Evolutionary conservation across 2,888 invertebrate species (phyloP), one percentile per base, ranked within the genome.

Genomic region (Chelonus formosanus): DNA sequence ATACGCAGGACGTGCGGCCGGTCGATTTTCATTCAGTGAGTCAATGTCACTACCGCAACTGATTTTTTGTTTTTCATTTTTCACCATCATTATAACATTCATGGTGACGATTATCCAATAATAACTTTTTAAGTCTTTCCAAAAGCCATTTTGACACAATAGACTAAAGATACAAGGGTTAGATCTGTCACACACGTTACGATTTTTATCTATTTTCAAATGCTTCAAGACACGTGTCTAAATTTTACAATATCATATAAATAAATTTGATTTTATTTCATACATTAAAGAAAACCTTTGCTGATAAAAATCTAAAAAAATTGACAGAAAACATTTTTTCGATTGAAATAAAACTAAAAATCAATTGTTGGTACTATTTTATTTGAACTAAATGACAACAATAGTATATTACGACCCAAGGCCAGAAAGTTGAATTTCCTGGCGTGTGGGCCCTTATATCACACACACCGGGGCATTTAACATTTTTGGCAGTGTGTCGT

Each of bases 1-100:
- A 78, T 77, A 76, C 62, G 65, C 70, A 68, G 71, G 71, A 73
- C 66, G 60, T 70, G 54, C 73, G 69, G 68, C 65, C 70, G 63
- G 65, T 48, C 68, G 69, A 67, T 44, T 52, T 31, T 50, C 65
- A 50, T 60, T 48, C 10, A 45, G 10, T 8, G 20, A 48, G 48
- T 48, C 48, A 48, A 48, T 48, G 48, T n/a, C 48, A 48, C 44
- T 48, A 48, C 48, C 48, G 5, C 20, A 48, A 5, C 48, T 48
- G 5, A 20, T n/a, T 44, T 8, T 8, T 8, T 8, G n/a, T 44
- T 44, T 44, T 8, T 44, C 7, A 8, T 44, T 44, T n/a, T 7
- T 8, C 44, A 44, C 7, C 8, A n/a, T 44, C 44, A 8, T 44
- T 44, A 20, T 20, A 20, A 20, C 44, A 44, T 44, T 5, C 44